These are phyloP conservation scores for Nymphicus hollandicus DNA, from an alignment of 2,113 vertebrate species.

Conservation along the genomic window DNA sequence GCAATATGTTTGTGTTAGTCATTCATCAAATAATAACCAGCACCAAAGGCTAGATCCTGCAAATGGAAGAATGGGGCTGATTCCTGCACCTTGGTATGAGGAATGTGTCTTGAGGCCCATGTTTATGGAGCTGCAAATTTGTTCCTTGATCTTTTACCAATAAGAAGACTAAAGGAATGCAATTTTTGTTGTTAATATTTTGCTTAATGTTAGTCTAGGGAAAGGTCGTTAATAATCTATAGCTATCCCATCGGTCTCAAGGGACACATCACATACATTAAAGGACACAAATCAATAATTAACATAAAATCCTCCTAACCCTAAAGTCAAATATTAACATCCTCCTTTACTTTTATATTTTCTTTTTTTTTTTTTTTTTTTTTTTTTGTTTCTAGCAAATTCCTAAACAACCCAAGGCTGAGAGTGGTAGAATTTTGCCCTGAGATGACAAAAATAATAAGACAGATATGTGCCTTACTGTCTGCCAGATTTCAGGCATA, in stretches of 20 bases:
- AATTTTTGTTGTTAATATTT: constrained; percentile 41
- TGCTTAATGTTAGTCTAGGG: not conserved
- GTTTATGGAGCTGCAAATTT: constrained; percentile 34
- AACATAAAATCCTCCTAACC: not conserved
- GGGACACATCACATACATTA: not conserved
- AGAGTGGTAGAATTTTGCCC: not conserved
- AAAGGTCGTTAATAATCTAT: not conserved
- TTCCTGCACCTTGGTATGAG: not conserved
- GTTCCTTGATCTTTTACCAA: constrained; percentile 38
- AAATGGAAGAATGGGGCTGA: not conserved
- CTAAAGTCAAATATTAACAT: constrained; percentile 4
- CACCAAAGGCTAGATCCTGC: not conserved
- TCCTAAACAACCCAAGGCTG: not conserved
- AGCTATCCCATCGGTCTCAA: not conserved
- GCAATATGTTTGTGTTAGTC: not conserved
- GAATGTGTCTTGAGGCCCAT: not conserved
- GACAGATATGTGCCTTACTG: not conserved
- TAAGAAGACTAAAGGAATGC: constrained; percentile 23
- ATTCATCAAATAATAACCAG: constrained; percentile 6
- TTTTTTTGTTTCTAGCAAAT: not conserved
- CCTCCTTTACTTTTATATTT: not conserved
- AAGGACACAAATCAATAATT: constrained; percentile 28
- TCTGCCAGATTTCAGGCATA: not conserved
- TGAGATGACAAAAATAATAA: not conserved
- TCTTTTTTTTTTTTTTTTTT: not conserved